Conservation (phyloP, 2,797 vertebrate species). For the Sebastes vulpes region DNA sequence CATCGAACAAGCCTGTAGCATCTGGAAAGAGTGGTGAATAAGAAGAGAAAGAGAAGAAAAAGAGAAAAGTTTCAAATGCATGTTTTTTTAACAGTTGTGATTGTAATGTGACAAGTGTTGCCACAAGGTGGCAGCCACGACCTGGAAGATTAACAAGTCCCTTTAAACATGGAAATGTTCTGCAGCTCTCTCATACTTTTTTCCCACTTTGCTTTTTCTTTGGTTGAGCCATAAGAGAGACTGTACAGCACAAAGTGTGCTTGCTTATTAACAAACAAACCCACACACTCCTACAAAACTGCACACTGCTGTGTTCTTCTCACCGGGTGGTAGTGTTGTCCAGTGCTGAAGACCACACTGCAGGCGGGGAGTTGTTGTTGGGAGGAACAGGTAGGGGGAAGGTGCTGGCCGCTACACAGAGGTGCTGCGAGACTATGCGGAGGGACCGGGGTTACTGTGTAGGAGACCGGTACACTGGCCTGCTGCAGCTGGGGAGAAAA, state of each 20-base stretch:
- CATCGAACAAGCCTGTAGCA: slow-evolving; percentile 96
- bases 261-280: not conserved
- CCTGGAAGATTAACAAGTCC: not conserved
- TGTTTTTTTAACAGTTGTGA: not conserved
- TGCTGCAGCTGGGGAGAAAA: slow-evolving; percentile 89
- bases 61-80: not conserved
- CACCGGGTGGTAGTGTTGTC: slow-evolving; percentile 95
- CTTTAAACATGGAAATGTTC: not conserved
- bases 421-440: slow-evolving; percentile 94
- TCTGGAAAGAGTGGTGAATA: slow-evolving; percentile 74
- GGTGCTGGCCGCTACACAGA: slow-evolving; percentile 94
- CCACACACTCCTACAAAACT: slow-evolving; percentile 17
- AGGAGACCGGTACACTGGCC: slow-evolving; percentile 94
- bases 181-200: slow-evolving; percentile 2
- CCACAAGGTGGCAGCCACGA: slow-evolving; percentile 75
- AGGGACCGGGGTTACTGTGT: slow-evolving; percentile 94
- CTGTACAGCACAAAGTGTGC: slow-evolving; percentile 47
- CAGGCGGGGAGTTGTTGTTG: slow-evolving; percentile 95
- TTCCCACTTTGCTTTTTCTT: slow-evolving; percentile 1
- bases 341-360: slow-evolving; percentile 95
- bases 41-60: not conserved
- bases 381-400: slow-evolving; percentile 92
- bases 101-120: not conserved
- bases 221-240: slow-evolving; percentile 41
- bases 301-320: slow-evolving; percentile 85